A percentile compares a stretch with the other conserved stretches of the same genome.
These are phyloP conservation scores for Mustelus asterias DNA, from an alignment of 2,113 vertebrate genomes.

Conservation along the genomic window DNA sequence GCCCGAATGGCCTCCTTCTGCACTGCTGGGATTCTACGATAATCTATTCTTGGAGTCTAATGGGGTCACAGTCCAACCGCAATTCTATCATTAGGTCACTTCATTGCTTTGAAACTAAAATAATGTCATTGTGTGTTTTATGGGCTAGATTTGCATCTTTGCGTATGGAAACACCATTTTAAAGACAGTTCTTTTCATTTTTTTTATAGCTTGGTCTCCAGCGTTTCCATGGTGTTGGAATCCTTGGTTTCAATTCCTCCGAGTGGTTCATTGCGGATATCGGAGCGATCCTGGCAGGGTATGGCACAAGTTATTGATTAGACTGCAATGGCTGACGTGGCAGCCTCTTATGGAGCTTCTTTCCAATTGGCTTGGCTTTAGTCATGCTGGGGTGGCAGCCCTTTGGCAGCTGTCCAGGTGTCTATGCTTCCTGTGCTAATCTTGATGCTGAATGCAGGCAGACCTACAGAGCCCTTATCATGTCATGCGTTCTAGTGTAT, in stretches of 20 bases:
- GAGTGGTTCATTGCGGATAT: slow-evolving; percentile 86
- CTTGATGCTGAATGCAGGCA: not conserved
- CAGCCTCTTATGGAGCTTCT: not conserved
- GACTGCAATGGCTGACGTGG: not conserved
- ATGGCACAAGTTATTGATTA: slow-evolving; percentile 43
- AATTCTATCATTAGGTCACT: not conserved
- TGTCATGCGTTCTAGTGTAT: not conserved
- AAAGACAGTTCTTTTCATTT: not conserved
- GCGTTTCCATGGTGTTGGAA: slow-evolving; percentile 79
- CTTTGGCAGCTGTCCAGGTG: not conserved
- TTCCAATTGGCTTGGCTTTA: not conserved
- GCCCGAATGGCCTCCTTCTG: too few species aligned
- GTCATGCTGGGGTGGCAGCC: not conserved
- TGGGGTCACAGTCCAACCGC: not conserved
- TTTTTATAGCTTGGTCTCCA: slow-evolving; percentile 74
- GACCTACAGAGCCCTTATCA: not conserved
- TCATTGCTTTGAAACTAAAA: not conserved
- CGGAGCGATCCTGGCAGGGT: slow-evolving; percentile 83
- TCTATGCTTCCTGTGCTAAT: not conserved
- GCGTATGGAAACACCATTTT: not conserved
- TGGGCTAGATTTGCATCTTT: not conserved
- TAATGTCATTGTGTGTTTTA: not conserved
- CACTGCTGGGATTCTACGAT: too few species aligned
- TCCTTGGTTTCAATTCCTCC: slow-evolving; percentile 81
- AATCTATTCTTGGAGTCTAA: too few species aligned